Percentiles rank a stretch among this genome's conserved stretches.
Conservation (phyloP, 2,888 invertebrate genomes). For the Artemia sinica region DNA sequence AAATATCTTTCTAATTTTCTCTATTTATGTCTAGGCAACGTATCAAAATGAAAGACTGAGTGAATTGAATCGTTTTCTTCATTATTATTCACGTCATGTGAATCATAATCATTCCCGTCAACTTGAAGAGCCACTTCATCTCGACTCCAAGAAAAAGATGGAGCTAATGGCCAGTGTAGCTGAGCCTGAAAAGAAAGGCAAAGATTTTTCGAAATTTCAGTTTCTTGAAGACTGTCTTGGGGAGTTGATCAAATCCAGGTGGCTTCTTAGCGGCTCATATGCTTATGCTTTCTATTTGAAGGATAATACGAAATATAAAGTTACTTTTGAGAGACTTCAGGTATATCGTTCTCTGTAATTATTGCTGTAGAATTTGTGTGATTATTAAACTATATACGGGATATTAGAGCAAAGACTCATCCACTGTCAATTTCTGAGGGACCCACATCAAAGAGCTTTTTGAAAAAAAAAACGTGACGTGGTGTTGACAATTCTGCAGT, state of each 20-base stretch:
- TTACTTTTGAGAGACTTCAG: conserved; percentile 51
- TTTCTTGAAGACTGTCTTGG: conserved; percentile 47
- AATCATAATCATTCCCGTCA: conserved; percentile 47
- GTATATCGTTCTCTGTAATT: conserved; percentile 30
- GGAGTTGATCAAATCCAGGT: conserved; percentile 43
- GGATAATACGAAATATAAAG: conserved; percentile 41
- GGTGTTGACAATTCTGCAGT: too few species aligned
- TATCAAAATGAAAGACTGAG: conserved; percentile 41
- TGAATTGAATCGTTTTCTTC: conserved; percentile 45
- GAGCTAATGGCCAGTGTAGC: conserved; percentile 40
- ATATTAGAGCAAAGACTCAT: too few species aligned
- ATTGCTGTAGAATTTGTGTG: too few species aligned
- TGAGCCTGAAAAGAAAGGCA: conserved; percentile 26
- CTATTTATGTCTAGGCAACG: conserved; percentile 34
- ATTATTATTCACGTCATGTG: conserved; percentile 45
- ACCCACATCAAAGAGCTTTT: too few species aligned
- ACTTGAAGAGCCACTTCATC: conserved; percentile 43
- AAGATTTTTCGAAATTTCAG: conserved; percentile 26
- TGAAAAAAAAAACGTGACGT: too few species aligned
- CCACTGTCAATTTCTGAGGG: too few species aligned
- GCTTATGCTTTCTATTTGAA: conserved; percentile 37
- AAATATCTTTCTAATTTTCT: neutral
- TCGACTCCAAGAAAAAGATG: conserved; percentile 44
- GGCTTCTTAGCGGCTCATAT: conserved; percentile 46
- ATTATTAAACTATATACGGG: too few species aligned